These are phyloP conservation scores for Lacanobia oleracea DNA, from an alignment of 2,888 invertebrate genomes.

Conservation along the genomic window DNA sequence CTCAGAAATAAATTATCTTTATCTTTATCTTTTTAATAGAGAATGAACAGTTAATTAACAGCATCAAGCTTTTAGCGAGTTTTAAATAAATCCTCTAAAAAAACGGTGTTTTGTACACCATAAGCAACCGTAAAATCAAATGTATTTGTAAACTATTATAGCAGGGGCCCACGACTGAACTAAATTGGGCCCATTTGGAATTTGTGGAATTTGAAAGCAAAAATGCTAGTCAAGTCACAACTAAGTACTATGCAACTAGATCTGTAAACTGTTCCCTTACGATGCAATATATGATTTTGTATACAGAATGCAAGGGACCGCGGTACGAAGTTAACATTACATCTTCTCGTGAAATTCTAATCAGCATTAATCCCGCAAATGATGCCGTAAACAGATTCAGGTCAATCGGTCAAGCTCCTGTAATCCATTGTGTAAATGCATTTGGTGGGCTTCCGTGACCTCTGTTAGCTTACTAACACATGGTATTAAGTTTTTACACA, in stretches of 20 bases:
- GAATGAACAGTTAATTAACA: background rate
- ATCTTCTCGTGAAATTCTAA: slow-evolving; percentile 13
- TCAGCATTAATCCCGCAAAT: slow-evolving; percentile 35
- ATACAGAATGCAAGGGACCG: background rate
- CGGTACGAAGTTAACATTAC: background rate
- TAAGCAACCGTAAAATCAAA: background rate
- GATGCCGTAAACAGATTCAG: slow-evolving; percentile 26
- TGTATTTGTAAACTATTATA: background rate
- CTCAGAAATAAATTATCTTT: too few relatives aligned
- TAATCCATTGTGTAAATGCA: slow-evolving; percentile 7
- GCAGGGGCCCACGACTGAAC: too few relatives aligned
- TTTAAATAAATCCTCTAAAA: background rate
- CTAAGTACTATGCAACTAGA: too few relatives aligned
- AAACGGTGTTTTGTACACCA: too few relatives aligned
- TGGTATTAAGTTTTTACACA: background rate
- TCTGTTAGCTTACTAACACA: slow-evolving; percentile 2
- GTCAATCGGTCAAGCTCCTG: slow-evolving; percentile 24
- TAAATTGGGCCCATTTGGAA: too few relatives aligned
- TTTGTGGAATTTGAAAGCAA: too few relatives aligned
- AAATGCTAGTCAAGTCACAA: too few relatives aligned
- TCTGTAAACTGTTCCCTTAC: too few relatives aligned
- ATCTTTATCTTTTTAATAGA: too few relatives aligned
- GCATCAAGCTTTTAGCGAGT: background rate
- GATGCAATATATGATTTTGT: too few relatives aligned
- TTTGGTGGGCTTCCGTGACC: background rate